phyloP scores from a whole-genome alignment of 2,113 vertebrate genomes.

The Brienomyrus brachyistius region DNA sequence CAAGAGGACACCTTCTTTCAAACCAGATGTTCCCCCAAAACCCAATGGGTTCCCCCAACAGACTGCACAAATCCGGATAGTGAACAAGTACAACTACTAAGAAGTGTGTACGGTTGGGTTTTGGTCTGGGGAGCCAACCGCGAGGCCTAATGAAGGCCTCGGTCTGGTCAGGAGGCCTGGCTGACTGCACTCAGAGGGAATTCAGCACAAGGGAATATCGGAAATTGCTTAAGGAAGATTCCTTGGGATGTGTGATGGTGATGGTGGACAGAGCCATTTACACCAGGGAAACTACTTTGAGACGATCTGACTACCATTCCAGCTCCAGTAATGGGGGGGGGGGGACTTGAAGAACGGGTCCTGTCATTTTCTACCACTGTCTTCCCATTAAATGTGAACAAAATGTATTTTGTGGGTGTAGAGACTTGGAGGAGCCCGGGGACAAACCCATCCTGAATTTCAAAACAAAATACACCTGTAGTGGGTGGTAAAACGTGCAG shows the following conservation, averaged over 20 bases:
- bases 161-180: slow-evolving; percentile 8
- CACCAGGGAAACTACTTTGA: not conserved
- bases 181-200: not conserved
- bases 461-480: not conserved
- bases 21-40: slow-evolving; percentile 95
- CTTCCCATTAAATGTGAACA: slow-evolving; percentile 94
- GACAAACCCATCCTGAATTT: not conserved
- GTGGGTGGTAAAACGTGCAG: not conserved
- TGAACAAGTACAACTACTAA: slow-evolving; percentile 97
- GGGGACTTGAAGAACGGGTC: slow-evolving; percentile 87
- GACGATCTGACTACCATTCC: not conserved
- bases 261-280: not conserved
- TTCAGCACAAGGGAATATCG: not conserved
- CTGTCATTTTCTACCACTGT: slow-evolving; percentile 78
- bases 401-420: slow-evolving; percentile 71
- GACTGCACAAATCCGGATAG: slow-evolving; percentile 82
- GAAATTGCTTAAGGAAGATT: not conserved
- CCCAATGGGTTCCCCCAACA: slow-evolving; percentile 84
- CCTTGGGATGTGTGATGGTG: not conserved
- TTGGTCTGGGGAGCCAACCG: slow-evolving; percentile 6
- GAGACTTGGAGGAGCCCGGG: not conserved
- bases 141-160: slow-evolving; percentile 37
- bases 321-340: slow-evolving; percentile 32
- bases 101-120: slow-evolving; percentile 42
- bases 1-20: slow-evolving; percentile 93